Evolutionary conservation across 2,113 vertebrate species (phyloP), one percentile per base, ranked within the genome.

Genomic region (Brachyhypopomus occidentalis): DNA sequence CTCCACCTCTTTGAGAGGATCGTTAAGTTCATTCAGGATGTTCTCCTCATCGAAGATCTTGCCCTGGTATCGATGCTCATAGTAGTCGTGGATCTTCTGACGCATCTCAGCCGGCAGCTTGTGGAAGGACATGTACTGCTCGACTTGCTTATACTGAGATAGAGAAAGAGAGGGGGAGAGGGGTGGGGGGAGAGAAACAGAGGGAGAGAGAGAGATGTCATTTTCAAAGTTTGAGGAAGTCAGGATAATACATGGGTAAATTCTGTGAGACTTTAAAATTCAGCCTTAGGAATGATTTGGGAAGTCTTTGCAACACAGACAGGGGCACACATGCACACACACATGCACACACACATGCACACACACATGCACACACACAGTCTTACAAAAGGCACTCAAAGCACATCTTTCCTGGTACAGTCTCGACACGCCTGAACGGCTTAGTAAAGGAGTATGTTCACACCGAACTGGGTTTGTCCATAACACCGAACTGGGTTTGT

Each of bases 101-200:
- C 97, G 94, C 97, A 99, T 97, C 88, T 99, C 98, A 48, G 97
- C 96, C 22, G 98, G 98, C 86, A 99, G 91, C 84, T 99, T 99
- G 92, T 99, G 98, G 92, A 99, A 99, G 59, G 98, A 99, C 98
- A 99, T 99, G 91, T 99, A 99, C 83, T 99, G 98, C 86, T 99
- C 98, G 90, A 99, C 97, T 96, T 99, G 98, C 80, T 99, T 99
- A 87, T 99, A 99, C 98, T 99, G 89, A 82, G 72, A 69, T 11
- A 59, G 9, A 62, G 30, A 77, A 5, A 83, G 72, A 85, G 27
- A 74, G 55, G 73, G 0, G 30, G 8, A 23, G 60, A 72, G 30
- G 76, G 52, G 67, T 41, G 59, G 36, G 69, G 48, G 52, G 56
- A 70, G 48, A 64, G 25, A 36, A 16, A 67, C 5, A 67, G 34